Evolutionary conservation across 1,140 invertebrate species (phyloP).

Genomic region (Apis laboriosa): DNA sequence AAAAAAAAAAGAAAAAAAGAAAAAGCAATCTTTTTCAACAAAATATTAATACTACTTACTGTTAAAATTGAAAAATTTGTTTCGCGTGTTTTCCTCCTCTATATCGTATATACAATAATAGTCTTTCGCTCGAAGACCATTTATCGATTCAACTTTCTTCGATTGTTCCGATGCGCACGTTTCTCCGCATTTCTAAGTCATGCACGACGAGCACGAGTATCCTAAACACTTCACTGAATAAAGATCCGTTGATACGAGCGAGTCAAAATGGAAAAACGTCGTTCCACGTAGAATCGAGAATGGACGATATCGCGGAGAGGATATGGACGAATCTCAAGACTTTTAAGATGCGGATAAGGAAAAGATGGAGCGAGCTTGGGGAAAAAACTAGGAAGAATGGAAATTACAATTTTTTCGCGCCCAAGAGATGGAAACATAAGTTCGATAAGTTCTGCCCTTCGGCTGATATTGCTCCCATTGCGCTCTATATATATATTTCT

Average conservation of each 20-base stretch:
- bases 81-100: too few species aligned
- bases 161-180: not conserved
- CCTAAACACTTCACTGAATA: too few species aligned
- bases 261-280: too few species aligned
- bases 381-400: not conserved
- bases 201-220: too few species aligned
- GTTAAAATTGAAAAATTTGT: too few species aligned
- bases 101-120: too few species aligned
- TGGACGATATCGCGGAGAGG: not conserved
- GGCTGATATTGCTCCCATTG: not conserved
- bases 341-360: slow-evolving; percentile 20
- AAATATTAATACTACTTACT: too few species aligned
- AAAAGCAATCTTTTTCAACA: too few species aligned
- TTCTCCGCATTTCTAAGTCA: too few species aligned
- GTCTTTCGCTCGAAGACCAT: not conserved
- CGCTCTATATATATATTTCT: too few species aligned
- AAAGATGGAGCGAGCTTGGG: not conserved
- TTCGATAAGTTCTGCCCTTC: not conserved
- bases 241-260: too few species aligned
- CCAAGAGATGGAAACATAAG: slow-evolving; percentile 2
- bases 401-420: slow-evolving; percentile 36
- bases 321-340: not conserved
- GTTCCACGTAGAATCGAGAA: not conserved
- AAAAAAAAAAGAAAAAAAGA: too few species aligned
- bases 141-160: not conserved